Evolutionary conservation across 2,113 vertebrate genomes (phyloP).

Genomic region (Platichthys flesus): DNA sequence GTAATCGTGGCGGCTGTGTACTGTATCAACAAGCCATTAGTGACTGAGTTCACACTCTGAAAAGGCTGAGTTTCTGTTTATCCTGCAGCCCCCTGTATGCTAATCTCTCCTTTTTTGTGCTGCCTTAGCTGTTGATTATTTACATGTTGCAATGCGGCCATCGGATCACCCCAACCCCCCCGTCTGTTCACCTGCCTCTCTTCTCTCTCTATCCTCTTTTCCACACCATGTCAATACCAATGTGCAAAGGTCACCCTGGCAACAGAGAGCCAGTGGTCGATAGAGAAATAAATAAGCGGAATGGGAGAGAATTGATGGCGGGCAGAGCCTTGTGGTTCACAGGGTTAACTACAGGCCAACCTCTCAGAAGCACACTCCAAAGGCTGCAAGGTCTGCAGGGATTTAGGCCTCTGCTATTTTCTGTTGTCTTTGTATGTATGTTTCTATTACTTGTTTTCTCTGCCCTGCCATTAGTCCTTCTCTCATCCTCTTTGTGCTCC

Average conservation of each 20-base stretch:
- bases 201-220: constrained; percentile 44
- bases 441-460: constrained; percentile 37
- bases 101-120: constrained; percentile 13
- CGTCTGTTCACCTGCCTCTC: constrained; percentile 56
- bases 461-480: constrained; percentile 32
- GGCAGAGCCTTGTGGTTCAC: constrained; percentile 63
- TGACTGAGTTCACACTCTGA: not conserved
- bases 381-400: constrained; percentile 49
- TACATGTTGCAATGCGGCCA: constrained; percentile 40
- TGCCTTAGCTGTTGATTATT: constrained; percentile 52
- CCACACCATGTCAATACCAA: constrained; percentile 72
- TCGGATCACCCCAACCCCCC: constrained; percentile 39
- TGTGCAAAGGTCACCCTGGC: constrained; percentile 79
- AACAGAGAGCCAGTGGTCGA: constrained; percentile 73
- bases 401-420: constrained; percentile 38
- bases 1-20: constrained; percentile 59
- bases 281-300: constrained; percentile 79
- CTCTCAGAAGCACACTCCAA: constrained; percentile 63
- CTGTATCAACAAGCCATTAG: constrained; percentile 58
- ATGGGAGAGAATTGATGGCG: constrained; percentile 64
- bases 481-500: constrained; percentile 5
- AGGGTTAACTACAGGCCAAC: constrained; percentile 74
- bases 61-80: constrained; percentile 46
- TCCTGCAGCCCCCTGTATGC: constrained; percentile 6
- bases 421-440: constrained; percentile 30